Base-by-base conservation (phyloP, 2,888 invertebrate species). In the Drosophila pegasa region DNA sequence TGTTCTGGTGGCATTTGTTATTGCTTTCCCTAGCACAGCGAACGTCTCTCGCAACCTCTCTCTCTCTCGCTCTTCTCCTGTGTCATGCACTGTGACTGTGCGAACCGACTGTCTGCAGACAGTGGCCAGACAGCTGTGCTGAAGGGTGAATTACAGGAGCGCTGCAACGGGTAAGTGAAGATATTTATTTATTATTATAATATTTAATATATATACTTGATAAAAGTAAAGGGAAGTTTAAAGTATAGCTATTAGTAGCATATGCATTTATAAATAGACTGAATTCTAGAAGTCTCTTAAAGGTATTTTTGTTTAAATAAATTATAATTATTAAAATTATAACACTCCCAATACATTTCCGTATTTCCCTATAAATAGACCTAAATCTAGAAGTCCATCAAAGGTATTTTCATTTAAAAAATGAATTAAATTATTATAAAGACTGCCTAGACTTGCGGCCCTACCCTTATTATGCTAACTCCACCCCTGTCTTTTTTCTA, bases 91-190 rank as follows among this genome's bases (percentile, higher is more conserved):
- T 41, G 56, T 33, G 37, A 35, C 51, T 54, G 71, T 67, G 69
- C 68, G 80, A 78, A 76, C 65, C 55, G 70, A 81, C 75, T 67
- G 60, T 51, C 56, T 52, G 66, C 83, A 87, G 86, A 85, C 84
- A 76, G 51, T 29, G 76, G 59, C 74, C 86, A 85, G 86, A 85
- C 84, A 80, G 56, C 54, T 66, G 56, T 45, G 70, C 47, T 55
- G 45, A 56, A 43, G 68, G 80, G 54, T 60, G 52, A 67, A 51
- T 60, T 40, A 20, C 69, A 76, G 73, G 73, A 50, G 61, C 59
- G 78, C 14, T 54, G 18, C 54, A 5, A 9, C 9, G 20, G n/a
- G 10, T 35, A 12, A 22, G 3, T n/a, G 33, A 12, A 25, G 10
- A 3, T 4, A 7, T 48, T 14, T 7, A 31, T 18, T 16, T 29